phyloP scores from a whole-genome alignment of 2,888 invertebrate genomes.

The Doris montereyensis region DNA sequence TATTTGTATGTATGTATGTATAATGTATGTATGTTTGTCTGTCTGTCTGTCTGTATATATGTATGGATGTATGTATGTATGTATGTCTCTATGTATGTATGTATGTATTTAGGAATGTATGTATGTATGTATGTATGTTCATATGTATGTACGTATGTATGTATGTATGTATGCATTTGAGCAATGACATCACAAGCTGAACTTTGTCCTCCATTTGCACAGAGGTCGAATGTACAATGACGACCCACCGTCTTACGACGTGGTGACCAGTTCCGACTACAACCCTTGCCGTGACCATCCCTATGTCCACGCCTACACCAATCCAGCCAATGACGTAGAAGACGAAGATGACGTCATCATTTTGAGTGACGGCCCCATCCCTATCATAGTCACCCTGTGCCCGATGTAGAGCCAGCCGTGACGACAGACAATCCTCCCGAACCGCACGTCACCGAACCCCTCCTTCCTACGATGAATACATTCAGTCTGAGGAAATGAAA shows the following conservation, averaged over 20 bases:
- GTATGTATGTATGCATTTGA: constrained; percentile 3
- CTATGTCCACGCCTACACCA: constrained; percentile 33
- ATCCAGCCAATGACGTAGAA: constrained; percentile 25
- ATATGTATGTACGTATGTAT: no score
- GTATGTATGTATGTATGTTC: no score
- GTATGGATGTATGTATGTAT: no score
- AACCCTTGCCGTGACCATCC: constrained; percentile 1
- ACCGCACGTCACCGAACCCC: constrained; percentile 16
- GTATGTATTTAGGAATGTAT: no score
- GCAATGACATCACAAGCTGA: background rate
- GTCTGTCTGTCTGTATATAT: no score
- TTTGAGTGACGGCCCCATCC: constrained; percentile 20
- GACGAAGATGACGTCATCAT: constrained; percentile 22
- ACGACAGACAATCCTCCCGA: background rate
- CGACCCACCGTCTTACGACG: constrained; percentile 53
- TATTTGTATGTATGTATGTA: no score
- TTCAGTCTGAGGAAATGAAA: constrained; percentile 34
- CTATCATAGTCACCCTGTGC: constrained; percentile 8
- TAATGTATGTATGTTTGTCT: no score
- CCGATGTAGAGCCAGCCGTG: background rate
- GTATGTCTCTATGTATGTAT: no score
- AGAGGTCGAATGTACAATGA: constrained; percentile 49
- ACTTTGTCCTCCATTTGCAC: background rate
- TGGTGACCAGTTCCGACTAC: constrained; percentile 46
- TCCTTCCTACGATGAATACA: constrained; percentile 38